Evolutionary conservation across 2,888 invertebrate genomes (phyloP), one percentile per base, ranked within the genome.

Genomic region (Yponomeuta plumbellus): DNA sequence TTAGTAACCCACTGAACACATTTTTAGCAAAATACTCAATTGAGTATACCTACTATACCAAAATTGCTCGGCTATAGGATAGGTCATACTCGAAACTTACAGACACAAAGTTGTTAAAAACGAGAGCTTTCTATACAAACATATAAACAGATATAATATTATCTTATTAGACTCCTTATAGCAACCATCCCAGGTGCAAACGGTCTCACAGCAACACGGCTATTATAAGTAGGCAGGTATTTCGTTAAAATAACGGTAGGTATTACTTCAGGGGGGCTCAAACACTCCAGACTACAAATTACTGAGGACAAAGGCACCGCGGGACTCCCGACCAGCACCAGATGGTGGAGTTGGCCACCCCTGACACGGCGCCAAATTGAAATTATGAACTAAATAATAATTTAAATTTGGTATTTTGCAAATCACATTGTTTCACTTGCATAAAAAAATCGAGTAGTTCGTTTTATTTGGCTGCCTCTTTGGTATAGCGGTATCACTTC

Each of bases 231-330:
- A 61, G 5, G 22, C 1, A 65, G 56, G 56, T 34, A 78, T 84
- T 86, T 84, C 80, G 84, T 85, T 83, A 85, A 83, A 87, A 88
- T 86, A 87, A 86, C 81, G 80, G 83, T 86, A 88, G 88, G 88
- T 86, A 88, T 88, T 88, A 83, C 85, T 78, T 79, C 79, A 78
- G 77, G 85, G 83, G 86, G 83, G 80, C 77, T 80, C 80, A 83
- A 82, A 81, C 82, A 85, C 86, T 52, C 85, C 79, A 79, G 83
- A 85, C 86, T 88, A 90, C 90, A 89, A 90, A 91, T 90, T 88
- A 88, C 76, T 70, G 73, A 72, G 85, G 83, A 91, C 90, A 91
- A 91, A 86, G 73, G 75, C 91, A 78, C 91, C 73, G 77, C 89
- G 88, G 89, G 91, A 80, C 78, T 79, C 74, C 86, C 13, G 44